phyloP scores from a whole-genome alignment of 2,797 vertebrate genomes.

The Artibeus lituratus region DNA sequence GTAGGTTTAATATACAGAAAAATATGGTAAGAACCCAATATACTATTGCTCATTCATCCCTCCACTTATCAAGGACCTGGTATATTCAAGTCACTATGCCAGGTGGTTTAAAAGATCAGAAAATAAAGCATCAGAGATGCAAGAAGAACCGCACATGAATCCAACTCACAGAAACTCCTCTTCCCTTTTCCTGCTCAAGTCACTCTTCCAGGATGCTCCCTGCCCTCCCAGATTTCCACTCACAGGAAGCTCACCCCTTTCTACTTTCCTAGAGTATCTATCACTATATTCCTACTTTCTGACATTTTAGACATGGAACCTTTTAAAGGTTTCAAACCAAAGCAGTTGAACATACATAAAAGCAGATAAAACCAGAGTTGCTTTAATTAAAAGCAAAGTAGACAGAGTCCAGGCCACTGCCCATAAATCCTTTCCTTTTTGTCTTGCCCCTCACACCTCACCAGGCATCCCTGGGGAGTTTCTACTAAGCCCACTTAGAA shows the following conservation, averaged over 20 bases:
- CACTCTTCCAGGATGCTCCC: not conserved
- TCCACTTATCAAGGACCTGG: not conserved
- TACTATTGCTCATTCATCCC: not conserved
- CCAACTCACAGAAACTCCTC: not conserved
- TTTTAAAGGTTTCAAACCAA: not conserved
- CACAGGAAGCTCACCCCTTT: not conserved
- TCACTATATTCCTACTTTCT: not conserved
- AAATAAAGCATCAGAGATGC: not conserved
- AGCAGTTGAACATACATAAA: not conserved
- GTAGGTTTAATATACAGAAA: not conserved
- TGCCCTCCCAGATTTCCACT: not conserved
- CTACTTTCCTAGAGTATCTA: not conserved
- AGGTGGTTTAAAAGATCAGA: not conserved
- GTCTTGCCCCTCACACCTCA: not conserved
- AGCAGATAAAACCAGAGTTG: not conserved
- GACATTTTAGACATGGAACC: not conserved
- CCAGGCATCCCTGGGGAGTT: not conserved
- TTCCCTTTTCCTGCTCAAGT: not conserved
- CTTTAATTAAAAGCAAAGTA: not conserved
- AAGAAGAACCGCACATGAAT: not conserved
- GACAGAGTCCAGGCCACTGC: not conserved
- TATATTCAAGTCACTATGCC: not conserved
- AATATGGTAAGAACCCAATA: not conserved
- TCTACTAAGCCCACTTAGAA: not conserved
- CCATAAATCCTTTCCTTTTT: not conserved